Conservation (phyloP, 2,888 invertebrate species). For the Leptura quadrifasciata region DNA sequence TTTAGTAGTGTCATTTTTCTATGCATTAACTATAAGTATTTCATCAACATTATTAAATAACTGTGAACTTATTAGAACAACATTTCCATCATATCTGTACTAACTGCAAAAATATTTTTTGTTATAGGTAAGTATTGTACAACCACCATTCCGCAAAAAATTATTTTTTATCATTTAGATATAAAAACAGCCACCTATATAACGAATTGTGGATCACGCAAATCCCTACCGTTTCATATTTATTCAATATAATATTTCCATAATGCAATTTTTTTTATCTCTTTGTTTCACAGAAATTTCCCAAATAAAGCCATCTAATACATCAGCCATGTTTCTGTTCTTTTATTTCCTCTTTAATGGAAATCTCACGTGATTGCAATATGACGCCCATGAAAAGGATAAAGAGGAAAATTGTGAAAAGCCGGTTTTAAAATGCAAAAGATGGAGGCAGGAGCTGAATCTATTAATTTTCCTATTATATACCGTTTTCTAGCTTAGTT, state of each 20-base stretch:
- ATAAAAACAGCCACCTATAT: neutral
- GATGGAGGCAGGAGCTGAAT: neutral
- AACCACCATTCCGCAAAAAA: too few species aligned
- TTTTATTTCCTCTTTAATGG: conserved; percentile 1
- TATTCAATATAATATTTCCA: neutral
- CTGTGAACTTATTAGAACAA: too few species aligned
- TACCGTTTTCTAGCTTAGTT: conserved; percentile 28
- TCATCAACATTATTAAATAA: too few species aligned
- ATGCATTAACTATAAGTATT: too few species aligned
- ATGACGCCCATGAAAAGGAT: neutral
- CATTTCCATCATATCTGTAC: too few species aligned
- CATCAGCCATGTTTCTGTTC: neutral
- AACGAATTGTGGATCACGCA: neutral
- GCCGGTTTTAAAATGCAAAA: conserved; percentile 14
- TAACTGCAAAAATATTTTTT: too few species aligned
- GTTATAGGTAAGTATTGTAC: too few species aligned
- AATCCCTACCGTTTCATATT: neutral
- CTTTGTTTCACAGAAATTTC: neutral
- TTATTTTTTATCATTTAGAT: too few species aligned
- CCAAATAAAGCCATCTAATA: neutral
- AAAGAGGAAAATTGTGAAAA: conserved; percentile 7
- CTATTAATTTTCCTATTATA: conserved; percentile 32
- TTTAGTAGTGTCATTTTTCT: too few species aligned
- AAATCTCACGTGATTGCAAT: neutral
- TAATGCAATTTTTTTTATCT: neutral